Conservation (phyloP, 2,113 vertebrate genomes). For the Heterochromis multidens region DNA sequence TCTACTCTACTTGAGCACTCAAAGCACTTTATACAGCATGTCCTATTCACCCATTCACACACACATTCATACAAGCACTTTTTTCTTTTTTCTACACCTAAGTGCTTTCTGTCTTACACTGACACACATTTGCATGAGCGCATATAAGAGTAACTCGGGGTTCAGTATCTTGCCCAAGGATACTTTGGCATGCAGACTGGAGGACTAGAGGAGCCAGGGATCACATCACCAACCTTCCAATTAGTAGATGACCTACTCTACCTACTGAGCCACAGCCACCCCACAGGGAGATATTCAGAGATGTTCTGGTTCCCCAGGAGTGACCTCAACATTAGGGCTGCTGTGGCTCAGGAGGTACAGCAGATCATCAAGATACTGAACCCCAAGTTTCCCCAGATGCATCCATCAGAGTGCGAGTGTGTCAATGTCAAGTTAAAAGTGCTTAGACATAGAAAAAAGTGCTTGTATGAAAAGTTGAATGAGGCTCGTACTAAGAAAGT, state of each 20-base stretch:
- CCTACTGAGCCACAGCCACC: no score
- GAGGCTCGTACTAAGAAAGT: not conserved
- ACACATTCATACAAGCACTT: no score
- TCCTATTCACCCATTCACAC: not conserved
- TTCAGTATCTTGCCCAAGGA: no score
- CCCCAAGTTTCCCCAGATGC: not conserved
- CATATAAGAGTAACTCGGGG: no score
- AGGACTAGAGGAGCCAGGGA: no score
- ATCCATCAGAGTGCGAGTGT: fast-evolving
- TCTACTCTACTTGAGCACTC: not conserved
- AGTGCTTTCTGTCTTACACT: no score
- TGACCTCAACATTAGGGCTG: not conserved
- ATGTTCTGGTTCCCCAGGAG: not conserved
- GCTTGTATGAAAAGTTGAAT: not conserved
- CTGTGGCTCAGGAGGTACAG: not conserved
- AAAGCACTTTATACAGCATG: not conserved
- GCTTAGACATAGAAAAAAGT: not conserved
- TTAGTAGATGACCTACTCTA: no score
- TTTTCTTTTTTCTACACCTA: no score
- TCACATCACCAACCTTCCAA: no score
- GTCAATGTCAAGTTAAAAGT: not conserved
- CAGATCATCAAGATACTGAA: not conserved
- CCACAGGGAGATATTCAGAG: fast-evolving
- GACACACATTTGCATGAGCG: no score
- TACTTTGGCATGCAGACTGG: no score